Base-by-base conservation (phyloP, 2,888 invertebrate species). In the Congeria kusceri region DNA sequence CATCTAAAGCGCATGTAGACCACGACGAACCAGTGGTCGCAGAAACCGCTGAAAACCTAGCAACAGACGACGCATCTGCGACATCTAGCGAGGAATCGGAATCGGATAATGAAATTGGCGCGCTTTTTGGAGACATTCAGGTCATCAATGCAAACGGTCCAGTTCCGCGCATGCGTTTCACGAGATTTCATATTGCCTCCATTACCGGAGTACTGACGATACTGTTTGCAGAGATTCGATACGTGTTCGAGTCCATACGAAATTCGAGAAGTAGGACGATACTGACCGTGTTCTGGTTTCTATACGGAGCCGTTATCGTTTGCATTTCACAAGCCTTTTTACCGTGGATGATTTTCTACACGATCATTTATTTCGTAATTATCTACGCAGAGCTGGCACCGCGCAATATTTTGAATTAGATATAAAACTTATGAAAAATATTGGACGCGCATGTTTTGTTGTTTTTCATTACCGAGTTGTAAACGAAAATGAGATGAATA, bases 281-380 rank as follows among this genome's bases (percentile, higher is more conserved):
- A 5, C 49, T 83, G 23, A 83, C 80, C 18, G n/a, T 79, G 20
- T 77, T 77, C 57, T 83, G 83, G 83, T 77, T 83, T 46, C 1
- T 74, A 11, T 80, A 83, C 62, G 77, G 79, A 2, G 65, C 69
- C 15, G 28, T 73, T 0, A 67, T 83, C 3, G 64, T 83, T 0
- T 77, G 63, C 29, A 61, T 79, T 44, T 79, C 79, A 0, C 53
- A 68, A 13, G 66, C 71, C n/a, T 83, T 83, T 66, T 56, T 77
- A 3, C 83, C 83, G 23, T 80, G 77, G 83, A 83, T 83, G 79
- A 39, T 57, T 11, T 76, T 83, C 29, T 83, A 83, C 23, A 83
- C 79, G 4, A 23, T 74, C 0, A 75, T 83, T n/a, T 83, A 80
- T 49, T 83, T 83, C 27, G 28, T 80, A 5, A 83, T 83, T 9